Evolutionary conservation across 2,113 vertebrate genomes (phyloP).

Genomic region (Bubo scandiacus): DNA sequence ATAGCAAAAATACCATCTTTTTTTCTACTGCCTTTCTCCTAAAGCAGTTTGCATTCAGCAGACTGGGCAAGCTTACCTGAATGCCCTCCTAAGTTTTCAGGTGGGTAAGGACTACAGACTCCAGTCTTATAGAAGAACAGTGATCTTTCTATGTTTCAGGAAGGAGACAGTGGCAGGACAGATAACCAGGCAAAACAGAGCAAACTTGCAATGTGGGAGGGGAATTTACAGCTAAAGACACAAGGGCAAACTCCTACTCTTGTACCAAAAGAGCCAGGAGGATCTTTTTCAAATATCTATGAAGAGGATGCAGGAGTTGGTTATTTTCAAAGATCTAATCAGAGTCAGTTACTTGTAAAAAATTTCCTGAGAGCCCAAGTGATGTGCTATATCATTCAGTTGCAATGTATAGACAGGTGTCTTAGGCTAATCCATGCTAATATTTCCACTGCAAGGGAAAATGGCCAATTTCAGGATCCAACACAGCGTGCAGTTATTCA

Average conservation of each 20-base stretch:
- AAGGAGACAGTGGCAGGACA: neutral
- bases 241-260: conserved; percentile 31
- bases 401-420: neutral
- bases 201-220: conserved; percentile 2
- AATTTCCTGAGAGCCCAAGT: neutral
- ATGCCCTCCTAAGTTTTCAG: neutral
- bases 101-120: neutral
- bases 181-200: neutral
- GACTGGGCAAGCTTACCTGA: neutral
- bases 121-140: neutral
- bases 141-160: neutral
- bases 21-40: neutral
- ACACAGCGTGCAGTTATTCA: neutral
- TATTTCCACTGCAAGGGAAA: neutral
- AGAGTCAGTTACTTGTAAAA: neutral
- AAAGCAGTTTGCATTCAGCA: neutral
- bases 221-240: neutral
- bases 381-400: neutral
- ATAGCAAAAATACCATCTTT: neutral
- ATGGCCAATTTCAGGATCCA: neutral
- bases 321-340: neutral
- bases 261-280: neutral
- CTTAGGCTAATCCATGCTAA: fast-evolving
- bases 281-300: neutral
- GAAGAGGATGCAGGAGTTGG: neutral